phyloP scores from a whole-genome alignment of 2,888 invertebrate genomes.

The Zygaena filipendulae region DNA sequence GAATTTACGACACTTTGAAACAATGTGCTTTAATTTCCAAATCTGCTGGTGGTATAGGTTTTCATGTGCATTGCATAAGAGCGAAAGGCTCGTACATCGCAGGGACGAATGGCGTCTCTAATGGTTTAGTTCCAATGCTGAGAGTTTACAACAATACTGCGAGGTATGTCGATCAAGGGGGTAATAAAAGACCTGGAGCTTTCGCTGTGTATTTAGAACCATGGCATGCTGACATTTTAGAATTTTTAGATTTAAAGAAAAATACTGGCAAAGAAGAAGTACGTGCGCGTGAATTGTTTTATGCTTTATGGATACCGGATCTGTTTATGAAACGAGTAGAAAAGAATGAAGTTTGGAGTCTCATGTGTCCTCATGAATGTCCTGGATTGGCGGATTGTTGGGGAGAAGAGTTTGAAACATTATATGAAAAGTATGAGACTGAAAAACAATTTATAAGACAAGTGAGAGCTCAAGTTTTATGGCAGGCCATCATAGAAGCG shows the following conservation, averaged over 20 bases:
- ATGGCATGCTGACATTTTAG: slow-evolving; percentile 98
- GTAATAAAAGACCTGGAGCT: slow-evolving; percentile 97
- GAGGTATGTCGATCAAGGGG: slow-evolving; percentile 97
- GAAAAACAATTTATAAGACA: slow-evolving; percentile 76
- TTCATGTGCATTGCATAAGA: slow-evolving; percentile 95
- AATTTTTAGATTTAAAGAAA: slow-evolving; percentile 93
- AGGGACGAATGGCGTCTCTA: slow-evolving; percentile 94
- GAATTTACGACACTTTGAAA: slow-evolving; percentile 91
- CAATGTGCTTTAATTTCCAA: slow-evolving; percentile 97
- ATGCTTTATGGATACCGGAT: slow-evolving; percentile 98
- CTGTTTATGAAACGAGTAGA: slow-evolving; percentile 97
- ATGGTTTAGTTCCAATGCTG: slow-evolving; percentile 96
- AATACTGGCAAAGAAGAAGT: slow-evolving; percentile 96
- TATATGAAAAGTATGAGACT: slow-evolving; percentile 90
- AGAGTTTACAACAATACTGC: slow-evolving; percentile 96
- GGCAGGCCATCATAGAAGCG: slow-evolving; percentile 94
- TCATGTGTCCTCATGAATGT: slow-evolving; percentile 96
- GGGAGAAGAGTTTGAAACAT: slow-evolving; percentile 93
- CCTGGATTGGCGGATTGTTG: slow-evolving; percentile 92
- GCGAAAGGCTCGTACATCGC: slow-evolving; percentile 92
- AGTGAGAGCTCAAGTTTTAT: slow-evolving; percentile 86
- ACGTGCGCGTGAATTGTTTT: slow-evolving; percentile 95
- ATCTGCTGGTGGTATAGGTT: slow-evolving; percentile 96
- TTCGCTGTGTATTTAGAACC: slow-evolving; percentile 98
- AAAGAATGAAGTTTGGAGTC: slow-evolving; percentile 85